These are phyloP conservation scores for Leistus spinibarbis DNA, from an alignment of 2,888 invertebrate species.

Conservation along the genomic window DNA sequence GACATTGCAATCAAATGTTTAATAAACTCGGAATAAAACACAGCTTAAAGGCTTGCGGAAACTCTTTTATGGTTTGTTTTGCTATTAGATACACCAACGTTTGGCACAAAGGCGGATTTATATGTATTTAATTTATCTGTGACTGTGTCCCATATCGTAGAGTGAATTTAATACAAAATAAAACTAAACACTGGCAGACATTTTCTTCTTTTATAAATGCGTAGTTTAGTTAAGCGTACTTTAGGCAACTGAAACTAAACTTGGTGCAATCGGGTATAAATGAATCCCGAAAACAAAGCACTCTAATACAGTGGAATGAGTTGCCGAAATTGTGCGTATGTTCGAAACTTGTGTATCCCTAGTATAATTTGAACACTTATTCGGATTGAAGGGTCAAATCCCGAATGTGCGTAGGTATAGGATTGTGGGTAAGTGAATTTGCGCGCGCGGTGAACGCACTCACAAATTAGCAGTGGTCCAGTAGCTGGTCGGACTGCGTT, in stretches of 20 bases:
- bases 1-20: not conserved
- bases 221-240: no score
- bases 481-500: no score
- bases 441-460: not conserved
- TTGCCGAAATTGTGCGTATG: no score
- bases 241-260: no score
- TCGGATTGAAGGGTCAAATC: not conserved
- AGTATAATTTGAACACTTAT: not conserved
- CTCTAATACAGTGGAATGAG: no score
- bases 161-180: no score
- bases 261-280: no score
- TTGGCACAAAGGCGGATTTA: not conserved
- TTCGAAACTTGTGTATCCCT: not conserved
- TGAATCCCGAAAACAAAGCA: no score
- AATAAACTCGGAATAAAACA: not conserved
- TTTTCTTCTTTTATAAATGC: no score
- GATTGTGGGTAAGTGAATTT: not conserved
- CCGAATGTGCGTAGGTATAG: not conserved
- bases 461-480: not conserved
- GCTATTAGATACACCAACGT: not conserved
- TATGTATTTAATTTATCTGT: not conserved
- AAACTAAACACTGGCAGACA: no score
- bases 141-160: no score
- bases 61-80: not conserved
- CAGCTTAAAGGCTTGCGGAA: not conserved